Conservation (phyloP, 2,888 invertebrate species). For the Steromphala cineraria region DNA sequence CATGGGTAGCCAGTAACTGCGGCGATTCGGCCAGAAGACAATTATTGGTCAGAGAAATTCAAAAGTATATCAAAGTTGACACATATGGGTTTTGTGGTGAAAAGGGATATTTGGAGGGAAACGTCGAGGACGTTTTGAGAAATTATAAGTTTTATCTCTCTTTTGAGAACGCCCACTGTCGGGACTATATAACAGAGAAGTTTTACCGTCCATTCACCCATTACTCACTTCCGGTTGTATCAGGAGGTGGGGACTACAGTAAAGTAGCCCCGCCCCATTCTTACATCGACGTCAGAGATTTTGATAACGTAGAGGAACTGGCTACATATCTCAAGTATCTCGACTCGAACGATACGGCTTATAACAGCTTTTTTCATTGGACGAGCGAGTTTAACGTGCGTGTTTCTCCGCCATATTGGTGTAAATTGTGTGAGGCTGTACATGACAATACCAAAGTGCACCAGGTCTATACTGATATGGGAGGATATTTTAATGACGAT, state of each 20-base stretch:
- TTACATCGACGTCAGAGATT: conserved; percentile 21
- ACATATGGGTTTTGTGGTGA: conserved; percentile 14
- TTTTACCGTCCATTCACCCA: neutral
- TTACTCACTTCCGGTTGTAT: neutral
- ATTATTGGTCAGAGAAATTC: neutral
- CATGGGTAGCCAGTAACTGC: conserved; percentile 16
- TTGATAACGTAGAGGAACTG: neutral
- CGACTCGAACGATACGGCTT: conserved; percentile 12
- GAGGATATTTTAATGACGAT: neutral
- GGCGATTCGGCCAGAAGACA: neutral
- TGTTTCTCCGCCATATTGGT: neutral
- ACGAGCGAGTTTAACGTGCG: neutral
- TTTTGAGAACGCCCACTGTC: conserved; percentile 16
- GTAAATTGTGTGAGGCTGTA: neutral
- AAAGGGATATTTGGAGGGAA: neutral
- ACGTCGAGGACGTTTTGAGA: neutral
- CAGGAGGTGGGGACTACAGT: conserved; percentile 13
- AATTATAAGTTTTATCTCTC: conserved; percentile 23
- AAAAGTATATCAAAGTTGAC: conserved; percentile 12
- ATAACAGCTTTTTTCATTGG: conserved; percentile 24
- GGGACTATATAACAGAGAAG: conserved; percentile 24
- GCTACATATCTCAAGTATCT: conserved; percentile 3
- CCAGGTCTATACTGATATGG: conserved; percentile 17
- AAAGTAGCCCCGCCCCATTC: neutral
- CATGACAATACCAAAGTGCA: neutral